Conservation (phyloP, 2,888 invertebrate genomes). For the Dysmachus trigonus region DNA sequence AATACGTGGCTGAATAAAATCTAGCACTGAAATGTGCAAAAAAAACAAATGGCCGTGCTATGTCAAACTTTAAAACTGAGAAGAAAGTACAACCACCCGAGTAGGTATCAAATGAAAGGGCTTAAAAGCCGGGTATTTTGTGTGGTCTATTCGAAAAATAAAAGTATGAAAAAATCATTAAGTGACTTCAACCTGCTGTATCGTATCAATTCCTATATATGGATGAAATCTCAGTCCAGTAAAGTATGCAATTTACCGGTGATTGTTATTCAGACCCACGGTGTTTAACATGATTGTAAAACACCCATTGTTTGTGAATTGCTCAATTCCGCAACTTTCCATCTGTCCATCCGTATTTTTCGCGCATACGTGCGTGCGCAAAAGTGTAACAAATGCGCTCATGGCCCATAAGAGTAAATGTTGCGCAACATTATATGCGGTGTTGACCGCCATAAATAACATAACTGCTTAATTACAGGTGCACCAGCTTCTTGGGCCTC, state of each 20-base stretch:
- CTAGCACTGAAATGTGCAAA: background rate
- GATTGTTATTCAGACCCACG: background rate
- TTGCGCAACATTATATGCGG: slow-evolving; percentile 2
- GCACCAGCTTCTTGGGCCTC: background rate
- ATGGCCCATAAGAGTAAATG: background rate
- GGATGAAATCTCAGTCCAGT: background rate
- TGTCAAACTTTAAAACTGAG: too few relatives aligned
- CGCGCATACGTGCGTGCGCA: background rate
- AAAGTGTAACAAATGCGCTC: background rate
- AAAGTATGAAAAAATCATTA: background rate
- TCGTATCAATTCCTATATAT: too few relatives aligned
- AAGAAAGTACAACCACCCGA: too few relatives aligned
- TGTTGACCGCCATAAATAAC: slow-evolving; percentile 1
- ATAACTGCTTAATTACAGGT: slow-evolving; percentile 14
- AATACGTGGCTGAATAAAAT: background rate
- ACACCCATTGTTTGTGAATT: background rate
- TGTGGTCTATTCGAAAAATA: too few relatives aligned
- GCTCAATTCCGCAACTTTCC: background rate
- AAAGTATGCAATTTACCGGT: background rate
- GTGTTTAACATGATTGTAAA: background rate
- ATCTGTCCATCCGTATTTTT: background rate
- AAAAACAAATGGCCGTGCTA: too few relatives aligned
- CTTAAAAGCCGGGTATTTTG: too few relatives aligned
- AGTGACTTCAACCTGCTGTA: background rate
- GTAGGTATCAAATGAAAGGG: too few relatives aligned